A percentile compares a stretch with the other conserved stretches of the same genome.
Conservation (phyloP, 2,888 invertebrate genomes). For the Phortica magna region DNA sequence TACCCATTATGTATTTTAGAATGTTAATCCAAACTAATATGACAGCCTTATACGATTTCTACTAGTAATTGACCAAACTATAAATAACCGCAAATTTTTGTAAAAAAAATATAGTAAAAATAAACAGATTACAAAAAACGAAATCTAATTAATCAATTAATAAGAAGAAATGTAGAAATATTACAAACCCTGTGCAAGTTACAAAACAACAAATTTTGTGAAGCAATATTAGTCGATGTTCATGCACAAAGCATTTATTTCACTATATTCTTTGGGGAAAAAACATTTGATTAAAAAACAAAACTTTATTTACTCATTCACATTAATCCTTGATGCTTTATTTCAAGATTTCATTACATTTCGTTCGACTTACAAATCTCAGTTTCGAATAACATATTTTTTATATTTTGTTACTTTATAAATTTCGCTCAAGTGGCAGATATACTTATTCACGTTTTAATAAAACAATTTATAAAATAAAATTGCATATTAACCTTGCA, state of each 20-base stretch:
- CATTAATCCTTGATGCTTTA: conserved; percentile 31
- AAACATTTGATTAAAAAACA: too few relatives aligned
- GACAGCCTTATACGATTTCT: too few relatives aligned
- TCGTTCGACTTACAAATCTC: conserved; percentile 25
- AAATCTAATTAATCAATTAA: neutral
- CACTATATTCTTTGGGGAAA: too few relatives aligned
- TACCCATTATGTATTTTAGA: too few relatives aligned
- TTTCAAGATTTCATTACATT: conserved; percentile 4
- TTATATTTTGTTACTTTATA: neutral
- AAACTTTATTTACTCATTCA: conserved; percentile 22
- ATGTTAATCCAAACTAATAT: too few relatives aligned
- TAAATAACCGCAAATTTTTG: too few relatives aligned
- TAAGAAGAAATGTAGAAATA: neutral
- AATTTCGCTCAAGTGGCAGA: conserved; percentile 19
- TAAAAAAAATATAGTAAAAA: neutral
- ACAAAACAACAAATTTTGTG: too few relatives aligned
- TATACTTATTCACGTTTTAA: neutral
- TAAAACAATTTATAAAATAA: neutral
- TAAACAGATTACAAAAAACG: neutral
- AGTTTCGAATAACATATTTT: conserved; percentile 2
- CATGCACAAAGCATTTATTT: too few relatives aligned
- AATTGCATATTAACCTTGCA: neutral
- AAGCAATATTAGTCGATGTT: too few relatives aligned
- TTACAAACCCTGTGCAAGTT: too few relatives aligned
- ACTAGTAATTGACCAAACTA: too few relatives aligned